These are phyloP conservation scores for Typhlichthys eigenmanni DNA, from an alignment of 2,797 vertebrate genomes.

Conservation along the genomic window DNA sequence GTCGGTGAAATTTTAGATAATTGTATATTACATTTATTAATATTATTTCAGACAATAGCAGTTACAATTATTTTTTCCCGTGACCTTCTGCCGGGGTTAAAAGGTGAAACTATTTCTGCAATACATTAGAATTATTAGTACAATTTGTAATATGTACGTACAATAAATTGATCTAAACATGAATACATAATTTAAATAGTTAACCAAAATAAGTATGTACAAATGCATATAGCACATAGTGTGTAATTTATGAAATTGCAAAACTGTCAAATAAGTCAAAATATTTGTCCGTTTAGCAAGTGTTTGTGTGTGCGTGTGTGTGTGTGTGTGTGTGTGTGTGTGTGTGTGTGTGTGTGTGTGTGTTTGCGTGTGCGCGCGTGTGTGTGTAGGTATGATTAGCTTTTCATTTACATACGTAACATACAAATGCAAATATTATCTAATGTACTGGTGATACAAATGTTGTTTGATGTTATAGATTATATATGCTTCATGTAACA, in stretches of 20 bases:
- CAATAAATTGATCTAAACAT: slow-evolving; percentile 20
- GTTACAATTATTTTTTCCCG: slow-evolving; percentile 47
- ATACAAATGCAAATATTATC: slow-evolving; percentile 44
- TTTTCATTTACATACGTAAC: slow-evolving; percentile 35
- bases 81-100: slow-evolving; percentile 37
- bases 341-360: slow-evolving; percentile 9
- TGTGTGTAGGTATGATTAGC: slow-evolving; percentile 6
- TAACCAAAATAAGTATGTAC: background rate
- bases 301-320: slow-evolving; percentile 19
- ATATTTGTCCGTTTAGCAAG: background rate
- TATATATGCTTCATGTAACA: slow-evolving; percentile 26
- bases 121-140: slow-evolving; percentile 59
- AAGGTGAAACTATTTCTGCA: slow-evolving; percentile 35
- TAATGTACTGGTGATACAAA: slow-evolving; percentile 29
- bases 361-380: slow-evolving; percentile 9
- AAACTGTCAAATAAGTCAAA: slow-evolving; percentile 6
- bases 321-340: slow-evolving; percentile 12
- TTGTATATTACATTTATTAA: slow-evolving; percentile 4
- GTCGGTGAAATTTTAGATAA: too few relatives aligned
- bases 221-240: background rate
- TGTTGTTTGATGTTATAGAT: slow-evolving; percentile 37
- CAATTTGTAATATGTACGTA: slow-evolving; percentile 29
- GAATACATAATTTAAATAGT: background rate
- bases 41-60: slow-evolving; percentile 24
- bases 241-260: slow-evolving; percentile 22